Evolutionary conservation across 2,888 invertebrate genomes (phyloP), one percentile per base, ranked within the genome.

Genomic region (Melanostoma mellinum): DNA sequence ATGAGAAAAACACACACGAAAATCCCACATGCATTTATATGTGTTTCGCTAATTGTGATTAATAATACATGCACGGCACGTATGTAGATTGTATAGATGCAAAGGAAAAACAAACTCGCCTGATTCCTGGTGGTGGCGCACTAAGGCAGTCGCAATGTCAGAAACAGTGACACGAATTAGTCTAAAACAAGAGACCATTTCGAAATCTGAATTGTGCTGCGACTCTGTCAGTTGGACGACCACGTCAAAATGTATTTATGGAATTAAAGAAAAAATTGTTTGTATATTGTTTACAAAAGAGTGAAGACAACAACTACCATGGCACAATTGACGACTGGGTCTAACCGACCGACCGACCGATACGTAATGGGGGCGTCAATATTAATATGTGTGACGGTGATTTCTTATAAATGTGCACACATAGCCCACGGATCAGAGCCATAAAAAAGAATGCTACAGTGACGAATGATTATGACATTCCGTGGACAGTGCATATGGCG

Each of bases 381-480:
- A 68, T 73, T 78, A 78, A 82, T 73, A 73, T 82, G 78, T 73
- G 63, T 48, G 73, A 77, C 77, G 77, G 53, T 35, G 36, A 35
- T 56, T 52, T 63, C 52, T 30, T 58, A 40, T 55, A 58, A 40
- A 60, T 35, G 44, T 60, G 60, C 60, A 48, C 20, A n/a, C 74
- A 55, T 69, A 60, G 79, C 84, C 84, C 84, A 84, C 84, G 68
- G 63, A 74, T 65, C 53, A 52, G 40, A 68, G 58, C 40, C 60
- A 76, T 55, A 67, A 55, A 55, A 67, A 55, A 61, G 10, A 33
- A 33, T 61, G 67, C 60, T 60, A 74, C 74, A 75, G 61, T 84
- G 84, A 84, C 79, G 79, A 84, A 84, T 84, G 84, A 84, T 84
- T 84, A 84, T 84, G 84, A 84, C 84, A 84, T 71, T 71, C 69